Conservation (phyloP, 2,113 vertebrate genomes). For the Urocolius indicus region DNA sequence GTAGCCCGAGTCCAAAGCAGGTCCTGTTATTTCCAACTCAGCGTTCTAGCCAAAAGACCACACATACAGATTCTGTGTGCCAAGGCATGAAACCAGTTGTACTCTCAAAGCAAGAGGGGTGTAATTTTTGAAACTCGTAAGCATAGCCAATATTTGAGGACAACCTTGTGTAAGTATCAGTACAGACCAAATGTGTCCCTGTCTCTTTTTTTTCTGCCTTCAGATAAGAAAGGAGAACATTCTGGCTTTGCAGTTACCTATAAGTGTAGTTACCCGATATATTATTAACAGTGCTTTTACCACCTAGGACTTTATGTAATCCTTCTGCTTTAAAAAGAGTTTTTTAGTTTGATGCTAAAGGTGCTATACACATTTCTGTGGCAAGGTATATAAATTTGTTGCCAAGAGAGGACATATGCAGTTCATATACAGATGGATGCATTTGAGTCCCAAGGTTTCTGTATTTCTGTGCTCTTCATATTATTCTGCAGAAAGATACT, state of each 20-base stretch:
- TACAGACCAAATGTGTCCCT: not conserved
- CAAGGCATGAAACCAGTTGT: not conserved
- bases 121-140: not conserved
- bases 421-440: not conserved
- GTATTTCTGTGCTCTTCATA: not conserved
- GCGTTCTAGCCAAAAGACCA: not conserved
- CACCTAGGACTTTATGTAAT: not conserved
- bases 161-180: not conserved
- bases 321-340: not conserved
- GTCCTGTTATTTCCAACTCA: not conserved
- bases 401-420: not conserved
- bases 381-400: not conserved
- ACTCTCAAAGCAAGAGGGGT: not conserved
- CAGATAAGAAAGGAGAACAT: not conserved
- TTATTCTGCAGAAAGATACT: not conserved
- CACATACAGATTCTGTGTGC: rapidly evolving
- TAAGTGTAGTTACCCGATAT: not conserved
- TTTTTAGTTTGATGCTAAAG: not conserved
- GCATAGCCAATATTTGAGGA: not conserved
- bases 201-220: not conserved
- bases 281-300: not conserved
- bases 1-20: not conserved
- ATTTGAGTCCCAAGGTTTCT: not conserved
- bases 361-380: not conserved
- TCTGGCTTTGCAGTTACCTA: not conserved